Evolutionary conservation across 2,888 invertebrate species (phyloP).

Genomic region (Epinotia bilunana): DNA sequence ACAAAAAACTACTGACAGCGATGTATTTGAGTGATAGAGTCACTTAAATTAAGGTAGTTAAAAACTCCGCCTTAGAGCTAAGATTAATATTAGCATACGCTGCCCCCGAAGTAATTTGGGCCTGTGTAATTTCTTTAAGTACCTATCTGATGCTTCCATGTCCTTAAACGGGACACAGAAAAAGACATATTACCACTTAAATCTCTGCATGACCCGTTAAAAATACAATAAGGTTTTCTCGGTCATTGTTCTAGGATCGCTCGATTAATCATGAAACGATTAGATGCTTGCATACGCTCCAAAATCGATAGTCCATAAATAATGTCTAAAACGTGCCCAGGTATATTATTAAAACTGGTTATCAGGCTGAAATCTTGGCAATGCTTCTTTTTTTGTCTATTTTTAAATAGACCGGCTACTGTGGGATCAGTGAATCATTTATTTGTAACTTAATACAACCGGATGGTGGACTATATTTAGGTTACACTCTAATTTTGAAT

Average conservation of each 20-base stretch:
- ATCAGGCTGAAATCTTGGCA: conserved; percentile 37
- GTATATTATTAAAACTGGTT: conserved; percentile 33
- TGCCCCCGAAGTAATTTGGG: no score
- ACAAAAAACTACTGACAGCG: no score
- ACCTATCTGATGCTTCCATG: no score
- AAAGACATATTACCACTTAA: neutral
- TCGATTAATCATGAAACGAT: conserved; percentile 18
- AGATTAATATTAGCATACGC: no score
- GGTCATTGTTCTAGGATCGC: neutral
- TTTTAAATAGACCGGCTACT: conserved; percentile 38
- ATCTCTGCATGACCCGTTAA: neutral
- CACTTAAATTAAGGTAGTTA: no score
- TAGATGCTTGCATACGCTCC: conserved; percentile 2
- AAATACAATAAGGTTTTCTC: neutral
- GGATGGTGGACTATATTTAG: neutral
- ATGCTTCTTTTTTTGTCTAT: conserved; percentile 36
- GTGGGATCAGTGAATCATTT: conserved; percentile 39
- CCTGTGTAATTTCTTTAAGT: no score
- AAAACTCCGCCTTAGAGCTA: no score
- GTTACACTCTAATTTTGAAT: conserved; percentile 1
- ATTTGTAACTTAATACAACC: conserved; percentile 21
- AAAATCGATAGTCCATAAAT: conserved; percentile 18
- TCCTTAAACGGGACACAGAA: no score
- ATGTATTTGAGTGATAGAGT: no score
- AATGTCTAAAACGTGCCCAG: conserved; percentile 9